These are phyloP conservation scores for Antrozous pallidus DNA, from an alignment of 2,797 vertebrate species.

Conservation along the genomic window DNA sequence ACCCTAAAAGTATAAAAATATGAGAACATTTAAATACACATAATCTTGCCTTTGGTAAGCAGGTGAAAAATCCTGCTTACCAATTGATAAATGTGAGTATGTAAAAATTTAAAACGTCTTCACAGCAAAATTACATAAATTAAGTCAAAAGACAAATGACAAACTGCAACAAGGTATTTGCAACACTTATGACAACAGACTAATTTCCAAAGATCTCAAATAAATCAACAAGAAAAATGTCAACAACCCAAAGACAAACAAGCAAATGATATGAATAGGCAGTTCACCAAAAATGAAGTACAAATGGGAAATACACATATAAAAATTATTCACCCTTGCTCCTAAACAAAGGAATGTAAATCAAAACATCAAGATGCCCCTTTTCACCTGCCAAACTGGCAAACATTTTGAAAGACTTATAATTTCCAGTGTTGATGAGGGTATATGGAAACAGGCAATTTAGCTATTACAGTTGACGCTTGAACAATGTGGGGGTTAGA, in stretches of 20 bases:
- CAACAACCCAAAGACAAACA: background rate
- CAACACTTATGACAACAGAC: conserved; percentile 3
- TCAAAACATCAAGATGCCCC: background rate
- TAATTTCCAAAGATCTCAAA: conserved; percentile 45
- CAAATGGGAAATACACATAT: background rate
- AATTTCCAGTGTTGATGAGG: background rate
- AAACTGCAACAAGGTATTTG: conserved; percentile 24
- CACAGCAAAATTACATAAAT: conserved; percentile 5
- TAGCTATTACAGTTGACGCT: background rate
- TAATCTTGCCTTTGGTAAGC: conserved; percentile 8
- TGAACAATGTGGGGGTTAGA: background rate
- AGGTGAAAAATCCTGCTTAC: background rate
- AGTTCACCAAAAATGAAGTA: conserved; percentile 25
- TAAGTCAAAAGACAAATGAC: conserved; percentile 37
- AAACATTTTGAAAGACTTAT: background rate
- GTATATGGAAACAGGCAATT: background rate
- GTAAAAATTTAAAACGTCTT: conserved; percentile 32
- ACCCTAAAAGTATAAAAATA: conserved; percentile 12
- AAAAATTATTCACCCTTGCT: conserved; percentile 1
- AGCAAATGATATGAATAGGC: background rate
- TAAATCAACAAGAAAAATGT: conserved; percentile 47
- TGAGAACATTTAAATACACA: background rate
- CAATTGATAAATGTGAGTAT: conserved; percentile 22
- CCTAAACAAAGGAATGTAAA: conserved; percentile 35
- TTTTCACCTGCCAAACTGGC: background rate